Conservation (phyloP, 2,113 vertebrate species). For the Seriola quinqueradiata region DNA sequence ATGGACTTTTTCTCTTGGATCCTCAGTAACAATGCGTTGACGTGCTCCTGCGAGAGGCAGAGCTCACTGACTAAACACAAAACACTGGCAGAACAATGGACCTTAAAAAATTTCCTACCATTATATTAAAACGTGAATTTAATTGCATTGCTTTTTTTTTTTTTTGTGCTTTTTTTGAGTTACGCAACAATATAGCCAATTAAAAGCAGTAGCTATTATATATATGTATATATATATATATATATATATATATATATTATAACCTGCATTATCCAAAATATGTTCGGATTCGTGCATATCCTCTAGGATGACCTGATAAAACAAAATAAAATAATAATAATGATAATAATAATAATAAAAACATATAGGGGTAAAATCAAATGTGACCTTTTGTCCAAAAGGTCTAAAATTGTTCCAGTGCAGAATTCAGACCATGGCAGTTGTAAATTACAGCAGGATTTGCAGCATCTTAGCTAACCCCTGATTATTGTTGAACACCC, state of each 20-base stretch:
- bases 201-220: background rate
- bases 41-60: slow-evolving; percentile 42
- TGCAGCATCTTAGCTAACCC: slow-evolving; percentile 15
- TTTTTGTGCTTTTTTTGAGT: background rate
- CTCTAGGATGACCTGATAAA: background rate
- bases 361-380: background rate
- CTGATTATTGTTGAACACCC: slow-evolving; percentile 25
- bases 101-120: background rate
- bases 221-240: no score
- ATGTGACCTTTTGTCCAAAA: background rate
- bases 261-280: background rate
- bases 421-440: background rate
- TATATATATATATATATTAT: no score
- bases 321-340: background rate
- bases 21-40: slow-evolving; percentile 64
- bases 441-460: slow-evolving; percentile 38
- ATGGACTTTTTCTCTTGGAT: slow-evolving; percentile 77
- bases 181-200: background rate
- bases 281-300: no score
- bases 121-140: background rate
- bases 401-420: background rate
- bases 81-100: slow-evolving; percentile 18
- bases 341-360: background rate
- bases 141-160: background rate
- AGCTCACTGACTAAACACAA: slow-evolving; percentile 17